These are phyloP conservation scores for Halcyon leucocephala DNA, from an alignment of 2,797 vertebrate genomes.

Conservation along the genomic window DNA sequence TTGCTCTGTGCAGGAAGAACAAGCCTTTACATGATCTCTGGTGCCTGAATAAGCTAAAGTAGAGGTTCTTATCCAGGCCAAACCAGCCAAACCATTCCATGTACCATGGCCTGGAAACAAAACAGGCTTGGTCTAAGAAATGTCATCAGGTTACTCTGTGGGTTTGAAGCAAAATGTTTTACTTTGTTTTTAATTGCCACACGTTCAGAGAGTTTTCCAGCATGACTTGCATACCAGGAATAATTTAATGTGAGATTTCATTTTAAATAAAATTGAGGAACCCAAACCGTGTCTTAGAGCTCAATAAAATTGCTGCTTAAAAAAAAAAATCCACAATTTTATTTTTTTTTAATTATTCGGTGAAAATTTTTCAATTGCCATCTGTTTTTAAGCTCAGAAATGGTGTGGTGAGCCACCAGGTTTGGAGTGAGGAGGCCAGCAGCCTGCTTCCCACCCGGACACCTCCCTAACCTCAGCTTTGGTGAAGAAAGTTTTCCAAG, in stretches of 20 bases:
- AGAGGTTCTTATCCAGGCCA: background rate
- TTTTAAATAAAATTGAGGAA: background rate
- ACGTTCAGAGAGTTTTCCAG: background rate
- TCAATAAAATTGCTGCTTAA: background rate
- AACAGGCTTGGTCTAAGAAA: background rate
- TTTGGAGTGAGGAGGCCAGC: background rate
- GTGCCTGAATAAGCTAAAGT: background rate
- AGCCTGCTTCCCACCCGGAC: accelerated
- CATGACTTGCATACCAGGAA: background rate
- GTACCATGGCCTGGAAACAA: accelerated
- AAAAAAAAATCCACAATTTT: background rate
- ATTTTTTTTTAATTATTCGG: background rate
- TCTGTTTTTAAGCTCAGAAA: background rate
- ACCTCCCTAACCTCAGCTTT: background rate
- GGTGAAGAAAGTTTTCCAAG: background rate
- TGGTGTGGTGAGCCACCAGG: accelerated
- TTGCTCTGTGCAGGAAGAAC: background rate
- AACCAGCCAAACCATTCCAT: background rate
- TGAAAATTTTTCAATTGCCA: background rate
- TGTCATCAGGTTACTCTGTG: background rate
- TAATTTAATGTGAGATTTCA: background rate
- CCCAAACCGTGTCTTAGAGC: background rate
- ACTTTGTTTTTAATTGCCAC: background rate
- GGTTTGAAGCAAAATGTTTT: background rate
- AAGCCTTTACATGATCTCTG: background rate